These are phyloP conservation scores for Hypsibius dujardini DNA, from an alignment of 1,140 invertebrate genomes.

Conservation along the genomic window DNA sequence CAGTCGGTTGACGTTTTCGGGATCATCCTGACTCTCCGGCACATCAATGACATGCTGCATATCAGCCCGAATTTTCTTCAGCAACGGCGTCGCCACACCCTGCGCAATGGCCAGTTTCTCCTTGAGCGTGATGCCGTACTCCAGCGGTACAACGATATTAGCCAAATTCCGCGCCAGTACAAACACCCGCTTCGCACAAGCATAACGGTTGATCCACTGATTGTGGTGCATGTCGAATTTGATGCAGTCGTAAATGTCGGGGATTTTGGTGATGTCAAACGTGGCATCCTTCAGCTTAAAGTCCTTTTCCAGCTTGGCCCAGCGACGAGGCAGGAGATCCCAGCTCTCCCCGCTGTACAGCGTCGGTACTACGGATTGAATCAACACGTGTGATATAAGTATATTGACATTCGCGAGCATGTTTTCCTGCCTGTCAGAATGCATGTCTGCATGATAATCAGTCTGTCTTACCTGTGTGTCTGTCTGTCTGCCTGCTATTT, in stretches of 20 bases:
- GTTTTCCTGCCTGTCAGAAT: too few relatives aligned
- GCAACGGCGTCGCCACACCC: conserved; percentile 78
- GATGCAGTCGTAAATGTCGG: conserved; percentile 98
- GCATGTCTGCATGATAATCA: too few relatives aligned
- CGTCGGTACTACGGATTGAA: conserved; percentile 34
- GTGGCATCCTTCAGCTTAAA: conserved; percentile 72
- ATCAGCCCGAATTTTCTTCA: conserved; percentile 90
- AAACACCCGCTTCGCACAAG: not conserved
- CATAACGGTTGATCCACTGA: conserved; percentile 24
- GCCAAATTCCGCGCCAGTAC: not conserved
- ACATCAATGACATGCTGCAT: conserved; percentile 70
- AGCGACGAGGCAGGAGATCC: conserved; percentile 91
- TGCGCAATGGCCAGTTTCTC: conserved; percentile 93
- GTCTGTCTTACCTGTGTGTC: too few relatives aligned
- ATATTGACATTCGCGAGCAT: too few relatives aligned
- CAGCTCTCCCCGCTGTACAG: conserved; percentile 96
- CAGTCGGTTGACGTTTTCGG: conserved; percentile 75
- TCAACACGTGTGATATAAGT: too few relatives aligned
- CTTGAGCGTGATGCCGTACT: conserved; percentile 85
- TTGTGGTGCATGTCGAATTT: conserved; percentile 72
- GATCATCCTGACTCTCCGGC: conserved; percentile 28
- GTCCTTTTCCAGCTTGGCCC: conserved; percentile 97
- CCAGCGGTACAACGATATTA: conserved; percentile 33
- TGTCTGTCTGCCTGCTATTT: too few relatives aligned
- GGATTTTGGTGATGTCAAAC: conserved; percentile 97